Evolutionary conservation across 2,797 vertebrate genomes (phyloP).

Genomic region (Thunnus albacares): DNA sequence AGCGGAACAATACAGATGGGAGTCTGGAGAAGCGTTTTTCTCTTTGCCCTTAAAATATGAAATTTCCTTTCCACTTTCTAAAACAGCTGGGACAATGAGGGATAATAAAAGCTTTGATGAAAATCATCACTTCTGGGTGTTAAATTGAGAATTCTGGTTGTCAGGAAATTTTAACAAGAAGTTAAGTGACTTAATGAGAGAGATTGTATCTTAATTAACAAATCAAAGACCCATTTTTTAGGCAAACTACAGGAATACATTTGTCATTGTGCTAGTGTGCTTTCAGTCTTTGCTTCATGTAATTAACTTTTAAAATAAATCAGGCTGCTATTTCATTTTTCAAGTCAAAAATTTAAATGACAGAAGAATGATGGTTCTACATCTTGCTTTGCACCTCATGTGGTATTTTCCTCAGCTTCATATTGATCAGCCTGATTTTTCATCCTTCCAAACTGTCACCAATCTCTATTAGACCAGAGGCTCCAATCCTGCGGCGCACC

Average conservation of each 20-base stretch:
- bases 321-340: background rate
- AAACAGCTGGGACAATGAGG: slow-evolving; percentile 14
- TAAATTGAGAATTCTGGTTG: slow-evolving; percentile 24
- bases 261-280: background rate
- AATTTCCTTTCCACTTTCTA: background rate
- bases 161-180: slow-evolving; percentile 32
- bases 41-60: background rate
- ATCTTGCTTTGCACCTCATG: slow-evolving; percentile 11
- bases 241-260: background rate
- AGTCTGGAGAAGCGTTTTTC: slow-evolving; percentile 10
- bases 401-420: slow-evolving; percentile 39
- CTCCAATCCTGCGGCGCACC: slow-evolving; percentile 64
- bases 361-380: background rate
- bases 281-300: background rate
- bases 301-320: background rate
- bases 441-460: slow-evolving; percentile 66
- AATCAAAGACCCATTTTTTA: background rate
- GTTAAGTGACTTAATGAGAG: slow-evolving; percentile 19
- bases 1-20: slow-evolving; percentile 52
- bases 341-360: background rate
- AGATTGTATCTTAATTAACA: slow-evolving; percentile 45
- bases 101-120: slow-evolving; percentile 5
- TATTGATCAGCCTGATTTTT: slow-evolving; percentile 64
- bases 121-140: slow-evolving; percentile 11
- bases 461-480: slow-evolving; percentile 63